Evolutionary conservation across 2,113 vertebrate genomes (phyloP).

Genomic region (Phyllopteryx taeniolatus): DNA sequence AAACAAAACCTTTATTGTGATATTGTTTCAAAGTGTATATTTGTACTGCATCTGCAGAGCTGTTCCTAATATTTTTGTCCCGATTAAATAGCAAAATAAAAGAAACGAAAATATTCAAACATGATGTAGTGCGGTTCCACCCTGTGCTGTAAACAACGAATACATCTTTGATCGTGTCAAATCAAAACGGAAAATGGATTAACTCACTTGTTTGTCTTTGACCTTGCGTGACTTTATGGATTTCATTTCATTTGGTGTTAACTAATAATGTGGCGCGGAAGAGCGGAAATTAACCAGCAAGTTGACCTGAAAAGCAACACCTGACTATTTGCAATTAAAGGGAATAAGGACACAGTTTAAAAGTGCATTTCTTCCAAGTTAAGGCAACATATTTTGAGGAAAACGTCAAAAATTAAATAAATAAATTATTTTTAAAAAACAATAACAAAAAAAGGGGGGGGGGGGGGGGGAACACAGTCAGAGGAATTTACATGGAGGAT

Average conservation of each 20-base stretch:
- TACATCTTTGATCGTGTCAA: neutral
- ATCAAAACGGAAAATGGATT: neutral
- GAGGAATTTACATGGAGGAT: neutral
- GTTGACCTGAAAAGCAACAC: neutral
- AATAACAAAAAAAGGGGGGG: neutral
- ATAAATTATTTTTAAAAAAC: neutral
- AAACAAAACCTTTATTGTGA: neutral
- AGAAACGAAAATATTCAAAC: neutral
- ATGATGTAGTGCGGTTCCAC: neutral
- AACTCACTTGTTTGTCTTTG: neutral
- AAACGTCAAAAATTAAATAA: neutral
- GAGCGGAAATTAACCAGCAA: neutral
- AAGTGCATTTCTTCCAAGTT: neutral
- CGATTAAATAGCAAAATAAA: neutral
- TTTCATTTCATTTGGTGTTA: neutral
- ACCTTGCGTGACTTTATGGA: neutral
- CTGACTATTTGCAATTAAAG: neutral
- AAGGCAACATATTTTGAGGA: neutral
- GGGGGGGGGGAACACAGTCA: neutral
- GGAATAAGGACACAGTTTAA: no score
- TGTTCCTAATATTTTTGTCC: neutral
- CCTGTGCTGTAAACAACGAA: neutral
- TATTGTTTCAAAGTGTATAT: neutral
- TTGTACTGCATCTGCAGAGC: neutral
- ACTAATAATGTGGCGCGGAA: neutral